phyloP scores from a whole-genome alignment of 2,888 invertebrate species.

The Lamellibrachia satsuma region DNA sequence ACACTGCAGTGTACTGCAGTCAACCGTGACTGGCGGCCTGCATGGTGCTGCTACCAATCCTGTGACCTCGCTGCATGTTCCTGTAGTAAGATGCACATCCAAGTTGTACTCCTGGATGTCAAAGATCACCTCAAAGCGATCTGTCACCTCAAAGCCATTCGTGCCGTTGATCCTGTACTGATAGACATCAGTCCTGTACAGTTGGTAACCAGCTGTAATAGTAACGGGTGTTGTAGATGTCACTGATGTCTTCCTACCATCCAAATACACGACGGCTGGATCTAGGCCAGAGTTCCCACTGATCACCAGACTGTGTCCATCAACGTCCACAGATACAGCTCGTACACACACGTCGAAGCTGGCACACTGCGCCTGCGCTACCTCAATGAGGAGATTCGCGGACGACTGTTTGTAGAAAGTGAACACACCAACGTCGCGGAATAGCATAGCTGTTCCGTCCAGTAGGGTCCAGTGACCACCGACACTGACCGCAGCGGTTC shows the following conservation, averaged over 20 bases:
- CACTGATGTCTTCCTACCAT: not conserved
- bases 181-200: constrained; percentile 34
- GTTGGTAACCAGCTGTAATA: constrained; percentile 24
- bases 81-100: constrained; percentile 32
- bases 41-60: not conserved
- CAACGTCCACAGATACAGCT: constrained; percentile 33
- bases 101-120: constrained; percentile 37
- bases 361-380: constrained; percentile 35
- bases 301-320: not conserved
- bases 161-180: constrained; percentile 32
- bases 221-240: not conserved
- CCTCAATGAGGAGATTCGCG: constrained; percentile 29
- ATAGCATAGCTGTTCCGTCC: constrained; percentile 46
- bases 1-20: not conserved
- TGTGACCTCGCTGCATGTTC: not conserved
- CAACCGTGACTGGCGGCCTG: not conserved
- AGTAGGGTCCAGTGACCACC: constrained; percentile 43
- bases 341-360: constrained; percentile 36
- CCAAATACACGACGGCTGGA: not conserved
- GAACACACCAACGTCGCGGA: constrained; percentile 39
- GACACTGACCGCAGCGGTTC: constrained; percentile 37
- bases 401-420: constrained; percentile 29
- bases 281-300: not conserved
- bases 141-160: constrained; percentile 25
- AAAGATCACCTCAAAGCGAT: constrained; percentile 30